Evolutionary conservation across 2,888 invertebrate genomes (phyloP).

Genomic region (Epiblema foenella): DNA sequence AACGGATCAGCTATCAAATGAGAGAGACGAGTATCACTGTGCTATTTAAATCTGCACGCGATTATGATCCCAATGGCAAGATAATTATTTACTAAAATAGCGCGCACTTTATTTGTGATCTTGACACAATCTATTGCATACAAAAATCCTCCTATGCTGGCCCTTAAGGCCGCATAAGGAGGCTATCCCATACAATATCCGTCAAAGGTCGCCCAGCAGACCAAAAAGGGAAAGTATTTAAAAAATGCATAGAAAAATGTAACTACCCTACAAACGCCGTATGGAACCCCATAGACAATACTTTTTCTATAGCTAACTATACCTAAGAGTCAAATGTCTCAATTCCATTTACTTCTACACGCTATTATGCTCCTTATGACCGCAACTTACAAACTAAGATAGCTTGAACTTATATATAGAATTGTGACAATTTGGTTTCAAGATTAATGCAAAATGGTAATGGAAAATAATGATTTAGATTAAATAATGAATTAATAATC

Average conservation of each 20-base stretch:
- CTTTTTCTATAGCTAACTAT: no score
- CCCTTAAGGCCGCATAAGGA: no score
- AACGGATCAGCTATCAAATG: neutral
- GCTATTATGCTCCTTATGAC: neutral
- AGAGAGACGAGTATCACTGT: neutral
- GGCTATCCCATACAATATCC: no score
- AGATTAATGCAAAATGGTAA: neutral
- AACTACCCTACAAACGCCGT: no score
- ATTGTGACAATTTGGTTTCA: neutral
- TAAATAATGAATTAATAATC: conserved; percentile 45
- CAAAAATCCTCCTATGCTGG: no score
- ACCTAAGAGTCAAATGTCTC: neutral
- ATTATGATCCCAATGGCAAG: neutral
- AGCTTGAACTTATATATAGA: neutral
- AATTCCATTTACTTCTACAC: neutral
- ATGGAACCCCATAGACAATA: no score
- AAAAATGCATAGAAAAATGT: no score
- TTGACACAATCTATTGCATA: neutral
- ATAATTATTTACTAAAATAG: neutral
- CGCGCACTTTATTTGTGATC: neutral
- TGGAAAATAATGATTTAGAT: conserved; percentile 28
- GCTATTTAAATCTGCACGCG: neutral
- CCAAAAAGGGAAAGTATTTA: no score
- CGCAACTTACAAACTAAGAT: neutral
- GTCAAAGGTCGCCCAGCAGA: no score